phyloP scores from a whole-genome alignment of 1,140 invertebrate genomes.

The Carposina sasakii region DNA sequence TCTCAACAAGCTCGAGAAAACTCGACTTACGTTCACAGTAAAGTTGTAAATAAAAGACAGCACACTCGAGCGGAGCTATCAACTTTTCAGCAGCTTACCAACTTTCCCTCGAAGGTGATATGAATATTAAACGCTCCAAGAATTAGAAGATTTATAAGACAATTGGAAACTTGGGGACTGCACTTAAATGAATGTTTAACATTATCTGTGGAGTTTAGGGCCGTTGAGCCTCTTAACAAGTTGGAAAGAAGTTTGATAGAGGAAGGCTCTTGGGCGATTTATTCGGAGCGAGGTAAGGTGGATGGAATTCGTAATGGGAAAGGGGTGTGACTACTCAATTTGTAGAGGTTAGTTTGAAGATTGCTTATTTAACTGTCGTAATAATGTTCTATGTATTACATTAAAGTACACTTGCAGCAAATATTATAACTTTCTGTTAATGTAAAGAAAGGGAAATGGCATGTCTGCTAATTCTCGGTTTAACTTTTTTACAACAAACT shows the following conservation, averaged over 20 bases:
- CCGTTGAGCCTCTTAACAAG: constrained; percentile 63
- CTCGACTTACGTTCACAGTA: no score
- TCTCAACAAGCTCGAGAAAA: no score
- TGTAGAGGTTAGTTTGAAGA: no score
- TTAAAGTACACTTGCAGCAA: no score
- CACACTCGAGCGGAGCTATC: not conserved
- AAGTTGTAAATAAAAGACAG: no score
- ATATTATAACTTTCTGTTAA: no score
- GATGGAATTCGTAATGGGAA: constrained; percentile 64
- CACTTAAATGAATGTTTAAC: constrained; percentile 71
- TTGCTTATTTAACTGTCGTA: no score
- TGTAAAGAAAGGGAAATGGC: no score
- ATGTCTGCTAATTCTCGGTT: no score
- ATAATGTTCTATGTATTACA: no score
- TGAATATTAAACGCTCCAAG: constrained; percentile 69
- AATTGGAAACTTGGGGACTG: constrained; percentile 59
- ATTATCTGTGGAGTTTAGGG: constrained; percentile 66
- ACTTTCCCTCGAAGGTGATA: constrained; percentile 45
- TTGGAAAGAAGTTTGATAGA: constrained; percentile 68
- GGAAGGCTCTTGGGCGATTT: constrained; percentile 65
- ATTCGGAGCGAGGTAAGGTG: constrained; percentile 61
- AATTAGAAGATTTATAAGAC: constrained; percentile 69
- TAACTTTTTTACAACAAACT: no score
- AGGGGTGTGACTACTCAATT: no score
- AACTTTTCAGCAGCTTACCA: constrained; percentile 17